A percentile compares a stretch with the other conserved stretches of the same genome.
Conservation (phyloP, 2,797 vertebrate genomes). For the Perodicticus potto region DNA sequence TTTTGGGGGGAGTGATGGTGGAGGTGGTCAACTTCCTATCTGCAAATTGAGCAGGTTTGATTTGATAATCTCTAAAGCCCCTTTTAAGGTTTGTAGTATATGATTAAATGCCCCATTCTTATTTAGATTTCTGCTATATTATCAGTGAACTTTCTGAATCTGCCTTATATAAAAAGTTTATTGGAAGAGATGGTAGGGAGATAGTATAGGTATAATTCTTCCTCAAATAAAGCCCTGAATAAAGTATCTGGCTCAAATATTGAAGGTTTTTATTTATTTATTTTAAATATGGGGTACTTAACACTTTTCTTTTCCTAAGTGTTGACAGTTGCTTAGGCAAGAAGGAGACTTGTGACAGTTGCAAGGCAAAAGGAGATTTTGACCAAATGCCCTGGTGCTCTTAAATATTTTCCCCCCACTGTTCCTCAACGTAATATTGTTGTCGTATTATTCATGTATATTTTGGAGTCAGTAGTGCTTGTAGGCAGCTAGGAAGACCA, state of each 20-base stretch:
- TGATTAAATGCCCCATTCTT: background rate
- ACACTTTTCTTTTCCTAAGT: background rate
- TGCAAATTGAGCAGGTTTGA: slow-evolving; percentile 14
- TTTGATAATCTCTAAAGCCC: slow-evolving; percentile 27
- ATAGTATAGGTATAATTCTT: background rate
- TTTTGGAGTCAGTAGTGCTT: background rate
- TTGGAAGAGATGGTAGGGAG: background rate
- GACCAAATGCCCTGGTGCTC: background rate
- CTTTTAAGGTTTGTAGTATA: background rate
- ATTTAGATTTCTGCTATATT: background rate
- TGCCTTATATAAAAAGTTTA: background rate
- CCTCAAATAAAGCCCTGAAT: background rate
- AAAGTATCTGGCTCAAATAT: background rate
- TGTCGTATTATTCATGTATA: background rate
- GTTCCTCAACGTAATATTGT: background rate
- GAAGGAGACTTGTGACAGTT: too few species aligned
- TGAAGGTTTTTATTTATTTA: background rate
- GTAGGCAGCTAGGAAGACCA: background rate
- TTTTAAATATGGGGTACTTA: background rate
- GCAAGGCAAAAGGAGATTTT: background rate
- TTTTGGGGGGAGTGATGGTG: background rate
- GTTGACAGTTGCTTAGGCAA: too few species aligned
- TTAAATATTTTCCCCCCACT: background rate
- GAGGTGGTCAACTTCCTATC: background rate
- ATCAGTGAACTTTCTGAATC: background rate